Evolutionary conservation across 2,888 invertebrate genomes (phyloP), one percentile per base, ranked within the genome.

Genomic region (Drosophila bunnanda): DNA sequence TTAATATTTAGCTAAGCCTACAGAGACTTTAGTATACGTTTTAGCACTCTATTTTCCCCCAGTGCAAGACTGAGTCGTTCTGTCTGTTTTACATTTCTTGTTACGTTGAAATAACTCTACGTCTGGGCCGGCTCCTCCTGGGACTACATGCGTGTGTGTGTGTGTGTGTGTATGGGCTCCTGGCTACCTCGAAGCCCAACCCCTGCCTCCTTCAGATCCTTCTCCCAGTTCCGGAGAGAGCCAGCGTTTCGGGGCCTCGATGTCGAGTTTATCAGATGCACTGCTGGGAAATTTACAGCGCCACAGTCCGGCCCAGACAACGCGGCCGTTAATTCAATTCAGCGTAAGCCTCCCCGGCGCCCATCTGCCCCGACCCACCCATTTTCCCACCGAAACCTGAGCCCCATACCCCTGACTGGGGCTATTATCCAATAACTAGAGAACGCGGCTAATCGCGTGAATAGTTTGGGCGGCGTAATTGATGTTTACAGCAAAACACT

Each of bases 381-480:
- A 17, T 4, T 13, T 17, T 7, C 48, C 48, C 10, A 2, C 28
- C 46, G 50, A 82, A 55, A 66, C 48, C 48, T 20, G n/a, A 30
- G 58, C 28, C 36, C 32, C 38, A 28, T 46, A 38, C 32, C 30
- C 30, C 50, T 30, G 22, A 34, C 30, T 43, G 66, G 69, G 67
- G 72, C 82, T 77, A 87, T 83, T 88, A 76, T 81, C 88, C 88
- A 86, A 88, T 83, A 86, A 81, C 81, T 75, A 71, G 82, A 79
- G 77, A 80, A 80, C 68, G 77, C 80, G 80, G 85, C 85, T 89
- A 89, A 86, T 86, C 89, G 89, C 88, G 78, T 76, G 85, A 88
- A 88, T 87, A 85, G 85, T 89, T 86, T 85, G 80, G 82, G 79
- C 82, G 73, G 75, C 68, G 89, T 86, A 86, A 86, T 89, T 86